Base-by-base conservation (phyloP, 2,797 vertebrate genomes). In the Garrulus glandarius region DNA sequence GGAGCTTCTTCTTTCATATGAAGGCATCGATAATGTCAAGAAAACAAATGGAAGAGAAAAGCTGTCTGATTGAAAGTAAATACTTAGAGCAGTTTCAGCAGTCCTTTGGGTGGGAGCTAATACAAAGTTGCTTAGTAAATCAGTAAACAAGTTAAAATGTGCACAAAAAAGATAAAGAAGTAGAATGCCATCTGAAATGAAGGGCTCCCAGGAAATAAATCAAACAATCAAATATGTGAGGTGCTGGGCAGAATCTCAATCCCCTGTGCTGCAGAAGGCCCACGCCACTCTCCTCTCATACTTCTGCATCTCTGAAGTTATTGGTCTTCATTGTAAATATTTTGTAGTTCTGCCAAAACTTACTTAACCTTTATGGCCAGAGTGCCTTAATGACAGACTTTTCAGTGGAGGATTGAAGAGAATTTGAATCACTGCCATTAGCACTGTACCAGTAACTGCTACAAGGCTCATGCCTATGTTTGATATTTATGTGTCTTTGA, bases 131-230 rank as follows among this genome's bases (percentile, higher is more conserved):
- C 96, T 97, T 96, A 94, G 95, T 95, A 97, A 97, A 97, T 94
- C 95, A 96, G 96, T 97, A 97, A 96, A 97, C 96, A 97, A 95
- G 96, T 96, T 95, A 96, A 96, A 96, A 96, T 96, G 95, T 97
- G 97, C 94, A 95, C 93, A 93, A 94, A 94, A 94, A 96, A 97
- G 97, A 97, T 97, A 97, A 97, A 97, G 95, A 80, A 90, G 88
- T 86, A 79, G 82, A 96, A 96, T 91, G 64, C 91, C 63, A 47
- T 95, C 90, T 95, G 91, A 95, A 96, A 90, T 71, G n/a, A 93
- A 90, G 71, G 75, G 82, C 86, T 97, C 87, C 74, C 70, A 95
- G 93, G 91, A 96, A 93, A 96, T 94, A 93, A 92, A 94, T 92
- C 89, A 91, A 95, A 79, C 84, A 84, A 96, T 92, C 86, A 92